phyloP scores from a whole-genome alignment of 2,888 invertebrate species.

The Phyllotreta striolata region DNA sequence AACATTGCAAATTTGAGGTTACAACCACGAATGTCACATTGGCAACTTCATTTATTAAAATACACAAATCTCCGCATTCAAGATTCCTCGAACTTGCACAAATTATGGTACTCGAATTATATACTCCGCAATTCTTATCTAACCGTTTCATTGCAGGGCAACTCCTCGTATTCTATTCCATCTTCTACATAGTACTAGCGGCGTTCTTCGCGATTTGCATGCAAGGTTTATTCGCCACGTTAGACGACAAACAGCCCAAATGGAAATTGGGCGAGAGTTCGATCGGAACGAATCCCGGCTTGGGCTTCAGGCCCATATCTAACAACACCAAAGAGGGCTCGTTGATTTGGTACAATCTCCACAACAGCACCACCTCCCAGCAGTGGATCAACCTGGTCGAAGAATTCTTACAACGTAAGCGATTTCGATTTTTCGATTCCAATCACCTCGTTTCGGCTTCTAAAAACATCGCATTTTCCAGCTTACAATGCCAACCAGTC shows the following conservation, averaged over 20 bases:
- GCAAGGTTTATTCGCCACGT: conserved; percentile 77
- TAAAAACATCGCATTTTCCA: conserved; percentile 40
- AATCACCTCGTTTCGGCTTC: no score
- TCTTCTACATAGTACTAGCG: conserved; percentile 87
- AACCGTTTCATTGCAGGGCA: conserved; percentile 71
- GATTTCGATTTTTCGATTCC: no score
- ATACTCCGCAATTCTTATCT: background rate
- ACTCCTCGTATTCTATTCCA: conserved; percentile 82
- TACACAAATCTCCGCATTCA: no score
- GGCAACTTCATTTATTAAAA: no score
- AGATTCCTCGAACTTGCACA: background rate
- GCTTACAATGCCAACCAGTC: conserved; percentile 60
- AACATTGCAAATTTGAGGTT: no score
- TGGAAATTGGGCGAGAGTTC: conserved; percentile 79
- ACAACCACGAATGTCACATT: no score
- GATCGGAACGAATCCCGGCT: conserved; percentile 73
- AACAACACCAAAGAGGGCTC: conserved; percentile 66
- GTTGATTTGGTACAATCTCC: conserved; percentile 67
- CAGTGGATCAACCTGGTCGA: conserved; percentile 67
- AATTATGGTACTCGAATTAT: background rate
- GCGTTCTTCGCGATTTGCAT: conserved; percentile 87
- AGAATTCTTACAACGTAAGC: conserved; percentile 67
- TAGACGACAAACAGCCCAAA: conserved; percentile 75
- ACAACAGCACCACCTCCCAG: conserved; percentile 63
- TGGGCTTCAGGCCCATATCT: conserved; percentile 72